A percentile compares a stretch with the other conserved stretches of the same genome.
Evolutionary conservation across 1,140 invertebrate genomes (phyloP).

Genomic region (Drosophila saltans): DNA sequence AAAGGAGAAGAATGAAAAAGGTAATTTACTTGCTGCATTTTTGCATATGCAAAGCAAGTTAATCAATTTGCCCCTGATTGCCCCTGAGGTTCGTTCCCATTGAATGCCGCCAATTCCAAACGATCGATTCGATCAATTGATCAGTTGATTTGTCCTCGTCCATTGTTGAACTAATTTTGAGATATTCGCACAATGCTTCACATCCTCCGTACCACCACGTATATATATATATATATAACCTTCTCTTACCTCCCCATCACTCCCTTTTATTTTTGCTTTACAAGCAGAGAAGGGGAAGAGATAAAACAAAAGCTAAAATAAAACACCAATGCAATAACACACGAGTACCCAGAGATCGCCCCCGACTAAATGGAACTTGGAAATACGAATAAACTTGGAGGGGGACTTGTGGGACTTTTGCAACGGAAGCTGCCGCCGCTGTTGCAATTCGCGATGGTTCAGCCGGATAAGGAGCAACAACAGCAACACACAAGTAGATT

Average conservation of each 20-base stretch:
- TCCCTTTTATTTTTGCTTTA: background rate
- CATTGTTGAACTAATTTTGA: slow-evolving; percentile 73
- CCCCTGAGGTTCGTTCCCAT: slow-evolving; percentile 15
- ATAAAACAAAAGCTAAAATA: background rate
- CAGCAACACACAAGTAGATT: slow-evolving; percentile 11
- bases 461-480: slow-evolving; percentile 43
- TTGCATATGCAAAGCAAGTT: slow-evolving; percentile 50
- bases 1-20: slow-evolving; percentile 11
- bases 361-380: slow-evolving; percentile 37
- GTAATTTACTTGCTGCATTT: slow-evolving; percentile 51
- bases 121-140: slow-evolving; percentile 58
- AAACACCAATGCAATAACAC: slow-evolving; percentile 19
- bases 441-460: slow-evolving; percentile 47
- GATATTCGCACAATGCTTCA: slow-evolving; percentile 60
- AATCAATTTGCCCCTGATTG: slow-evolving; percentile 45
- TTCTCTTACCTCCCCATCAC: background rate
- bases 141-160: slow-evolving; percentile 12
- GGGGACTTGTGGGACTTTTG: slow-evolving; percentile 25
- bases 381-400: background rate
- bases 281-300: background rate
- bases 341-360: slow-evolving; percentile 43
- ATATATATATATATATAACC: too few species aligned
- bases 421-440: slow-evolving; percentile 63
- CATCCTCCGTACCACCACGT: background rate
- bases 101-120: slow-evolving; percentile 65